A percentile compares a stretch with the other conserved stretches of the same genome.
phyloP scores from a whole-genome alignment of 1,140 invertebrate genomes.

The Euwallacea fornicatus region DNA sequence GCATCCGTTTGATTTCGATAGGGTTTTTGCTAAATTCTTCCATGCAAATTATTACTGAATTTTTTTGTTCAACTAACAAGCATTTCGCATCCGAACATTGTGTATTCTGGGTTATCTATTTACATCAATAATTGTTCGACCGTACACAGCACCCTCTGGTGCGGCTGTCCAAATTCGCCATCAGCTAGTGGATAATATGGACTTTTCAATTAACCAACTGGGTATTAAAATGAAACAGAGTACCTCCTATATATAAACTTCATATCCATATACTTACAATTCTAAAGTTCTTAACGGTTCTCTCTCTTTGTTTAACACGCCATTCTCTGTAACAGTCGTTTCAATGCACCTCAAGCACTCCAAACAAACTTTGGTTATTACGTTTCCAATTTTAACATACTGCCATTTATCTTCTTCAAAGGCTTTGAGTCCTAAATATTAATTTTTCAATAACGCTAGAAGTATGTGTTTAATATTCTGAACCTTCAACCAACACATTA shows the following conservation, averaged over 20 bases:
- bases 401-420: conserved; percentile 72
- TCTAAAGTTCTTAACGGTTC: conserved; percentile 61
- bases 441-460: neutral
- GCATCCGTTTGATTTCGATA: too few relatives aligned
- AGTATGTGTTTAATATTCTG: neutral
- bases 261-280: conserved; percentile 46
- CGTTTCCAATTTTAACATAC: conserved; percentile 67
- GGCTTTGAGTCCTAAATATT: conserved; percentile 49
- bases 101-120: too few relatives aligned
- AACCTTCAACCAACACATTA: conserved; percentile 67
- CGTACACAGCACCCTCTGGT: neutral
- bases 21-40: too few relatives aligned
- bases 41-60: too few relatives aligned
- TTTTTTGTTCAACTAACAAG: too few relatives aligned
- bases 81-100: too few relatives aligned
- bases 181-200: too few relatives aligned
- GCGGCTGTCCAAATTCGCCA: neutral
- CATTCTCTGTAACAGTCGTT: conserved; percentile 60
- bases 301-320: conserved; percentile 52
- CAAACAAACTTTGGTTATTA: conserved; percentile 64
- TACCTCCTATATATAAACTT: neutral
- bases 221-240: neutral
- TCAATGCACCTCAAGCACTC: conserved; percentile 66
- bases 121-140: too few relatives aligned
- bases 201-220: too few relatives aligned